These are phyloP conservation scores for Chaetodon trifasciatus DNA, from an alignment of 2,797 vertebrate species.

Conservation along the genomic window DNA sequence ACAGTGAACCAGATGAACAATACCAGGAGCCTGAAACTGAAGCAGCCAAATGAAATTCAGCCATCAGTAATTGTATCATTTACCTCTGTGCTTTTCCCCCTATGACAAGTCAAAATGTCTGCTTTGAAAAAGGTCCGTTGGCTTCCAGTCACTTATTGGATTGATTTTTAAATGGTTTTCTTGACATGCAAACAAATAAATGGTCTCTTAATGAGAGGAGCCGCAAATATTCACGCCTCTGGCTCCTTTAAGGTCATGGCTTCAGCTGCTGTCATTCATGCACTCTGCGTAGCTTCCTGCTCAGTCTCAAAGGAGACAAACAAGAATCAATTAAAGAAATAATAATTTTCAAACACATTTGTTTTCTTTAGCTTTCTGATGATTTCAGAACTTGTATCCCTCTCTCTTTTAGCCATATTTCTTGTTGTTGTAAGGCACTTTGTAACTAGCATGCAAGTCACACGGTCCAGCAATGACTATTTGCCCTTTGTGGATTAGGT, in stretches of 20 bases:
- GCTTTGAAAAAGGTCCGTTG: neutral
- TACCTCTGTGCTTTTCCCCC: neutral
- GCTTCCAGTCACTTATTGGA: neutral
- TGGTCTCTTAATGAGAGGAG: neutral
- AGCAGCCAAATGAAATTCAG: constrained; percentile 5
- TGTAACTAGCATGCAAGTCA: neutral
- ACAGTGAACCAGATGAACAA: neutral
- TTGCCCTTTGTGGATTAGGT: neutral
- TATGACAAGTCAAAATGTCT: neutral
- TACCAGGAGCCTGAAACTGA: neutral
- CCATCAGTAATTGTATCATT: neutral
- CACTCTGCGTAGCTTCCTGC: too few relatives aligned
- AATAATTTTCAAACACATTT: neutral
- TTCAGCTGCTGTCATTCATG: neutral
- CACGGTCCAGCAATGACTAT: too few relatives aligned
- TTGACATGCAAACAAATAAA: neutral
- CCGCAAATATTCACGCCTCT: neutral
- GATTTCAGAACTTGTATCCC: neutral
- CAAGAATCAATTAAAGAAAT: neutral
- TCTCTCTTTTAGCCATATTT: neutral
- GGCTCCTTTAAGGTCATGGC: neutral
- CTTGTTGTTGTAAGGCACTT: neutral
- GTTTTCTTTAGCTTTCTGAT: neutral
- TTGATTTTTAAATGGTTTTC: neutral
- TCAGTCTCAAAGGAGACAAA: neutral